These are phyloP conservation scores for Rhinella marina DNA, from an alignment of 2,797 vertebrate species.

Conservation along the genomic window DNA sequence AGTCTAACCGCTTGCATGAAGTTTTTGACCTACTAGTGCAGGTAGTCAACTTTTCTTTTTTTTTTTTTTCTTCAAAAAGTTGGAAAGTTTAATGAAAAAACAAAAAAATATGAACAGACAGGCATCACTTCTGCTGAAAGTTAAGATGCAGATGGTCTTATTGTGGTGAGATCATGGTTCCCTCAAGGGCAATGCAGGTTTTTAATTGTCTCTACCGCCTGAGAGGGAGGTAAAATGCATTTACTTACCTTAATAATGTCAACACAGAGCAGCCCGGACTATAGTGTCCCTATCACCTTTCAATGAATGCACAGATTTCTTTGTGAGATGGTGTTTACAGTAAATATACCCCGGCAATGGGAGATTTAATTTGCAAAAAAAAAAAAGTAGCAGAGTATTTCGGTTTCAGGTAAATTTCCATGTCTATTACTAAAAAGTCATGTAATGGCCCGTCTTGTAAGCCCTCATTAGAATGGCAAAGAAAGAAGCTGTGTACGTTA, in stretches of 20 bases:
- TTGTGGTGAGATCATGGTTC: neutral
- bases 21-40: neutral
- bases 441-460: neutral
- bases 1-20: neutral
- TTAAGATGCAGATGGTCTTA: slow-evolving; percentile 8
- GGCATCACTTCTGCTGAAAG: no score
- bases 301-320: neutral
- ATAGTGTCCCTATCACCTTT: neutral
- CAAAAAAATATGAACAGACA: no score
- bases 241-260: slow-evolving; percentile 21
- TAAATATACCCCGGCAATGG: slow-evolving; percentile 8
- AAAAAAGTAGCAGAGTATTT: neutral
- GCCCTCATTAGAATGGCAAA: neutral
- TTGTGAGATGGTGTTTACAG: slow-evolving; percentile 22
- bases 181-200: neutral
- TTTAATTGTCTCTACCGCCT: neutral
- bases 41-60: neutral
- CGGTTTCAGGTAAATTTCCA: slow-evolving; percentile 34
- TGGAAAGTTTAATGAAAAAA: neutral
- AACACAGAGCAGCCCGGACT: neutral
- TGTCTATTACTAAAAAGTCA: neutral
- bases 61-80: neutral
- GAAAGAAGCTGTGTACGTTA: slow-evolving; percentile 1
- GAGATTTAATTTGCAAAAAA: neutral
- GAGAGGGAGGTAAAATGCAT: neutral